These are phyloP conservation scores for Dryas iulia DNA, from an alignment of 1,140 invertebrate species.

Conservation along the genomic window DNA sequence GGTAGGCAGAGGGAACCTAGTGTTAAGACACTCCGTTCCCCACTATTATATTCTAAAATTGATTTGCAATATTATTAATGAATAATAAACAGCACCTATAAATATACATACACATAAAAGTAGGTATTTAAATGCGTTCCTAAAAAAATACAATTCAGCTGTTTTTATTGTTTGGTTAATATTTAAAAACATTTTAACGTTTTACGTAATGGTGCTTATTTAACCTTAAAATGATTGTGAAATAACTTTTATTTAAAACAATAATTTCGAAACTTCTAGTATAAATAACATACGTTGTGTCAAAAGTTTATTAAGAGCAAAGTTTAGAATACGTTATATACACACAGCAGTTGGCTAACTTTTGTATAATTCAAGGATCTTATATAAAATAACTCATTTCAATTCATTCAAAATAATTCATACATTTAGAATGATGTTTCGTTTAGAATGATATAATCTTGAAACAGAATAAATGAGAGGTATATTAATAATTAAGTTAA, in stretches of 20 bases:
- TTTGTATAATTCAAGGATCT: not conserved
- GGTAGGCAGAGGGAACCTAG: too few species aligned
- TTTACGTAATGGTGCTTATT: not conserved
- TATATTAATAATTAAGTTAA: too few species aligned
- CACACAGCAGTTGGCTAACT: not conserved
- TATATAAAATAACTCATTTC: too few species aligned
- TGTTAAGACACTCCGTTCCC: too few species aligned
- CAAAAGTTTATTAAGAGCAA: not conserved
- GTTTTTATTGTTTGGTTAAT: not conserved
- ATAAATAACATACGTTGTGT: not conserved
- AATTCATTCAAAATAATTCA: too few species aligned
- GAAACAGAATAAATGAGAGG: too few species aligned
- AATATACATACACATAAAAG: too few species aligned
- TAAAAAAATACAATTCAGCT: not conserved
- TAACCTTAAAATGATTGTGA: not conserved
- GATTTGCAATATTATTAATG: too few species aligned
- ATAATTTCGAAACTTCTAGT: not conserved
- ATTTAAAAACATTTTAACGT: not conserved
- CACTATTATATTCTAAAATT: too few species aligned
- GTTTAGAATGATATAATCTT: too few species aligned
- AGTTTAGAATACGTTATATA: not conserved
- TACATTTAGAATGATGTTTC: too few species aligned
- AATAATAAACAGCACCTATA: too few species aligned
- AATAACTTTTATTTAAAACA: not conserved
- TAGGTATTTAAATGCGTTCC: not conserved